phyloP scores from a whole-genome alignment of 2,888 invertebrate genomes.

The Leucoma salicis region DNA sequence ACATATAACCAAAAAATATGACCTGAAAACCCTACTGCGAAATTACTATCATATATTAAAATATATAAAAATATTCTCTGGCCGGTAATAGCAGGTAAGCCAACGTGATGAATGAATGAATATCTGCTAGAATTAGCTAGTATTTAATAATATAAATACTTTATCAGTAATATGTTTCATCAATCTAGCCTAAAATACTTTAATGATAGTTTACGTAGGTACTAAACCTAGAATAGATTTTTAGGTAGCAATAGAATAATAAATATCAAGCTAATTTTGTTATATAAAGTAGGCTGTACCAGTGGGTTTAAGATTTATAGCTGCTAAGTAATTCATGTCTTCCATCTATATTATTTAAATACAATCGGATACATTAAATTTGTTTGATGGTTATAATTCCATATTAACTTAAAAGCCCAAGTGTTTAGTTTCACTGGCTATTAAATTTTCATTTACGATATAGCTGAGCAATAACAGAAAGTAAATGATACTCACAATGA shows the following conservation, averaged over 20 bases:
- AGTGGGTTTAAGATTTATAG: constrained; percentile 8
- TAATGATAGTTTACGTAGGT: no score
- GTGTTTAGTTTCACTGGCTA: constrained; percentile 33
- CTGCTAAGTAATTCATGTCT: constrained; percentile 5
- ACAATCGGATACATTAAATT: constrained; percentile 17
- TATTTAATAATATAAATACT: no score
- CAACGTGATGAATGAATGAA: no score
- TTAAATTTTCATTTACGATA: constrained; percentile 42
- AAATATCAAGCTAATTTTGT: neutral
- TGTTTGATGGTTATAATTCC: constrained; percentile 22
- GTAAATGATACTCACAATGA: constrained; percentile 31
- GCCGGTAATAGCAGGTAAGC: no score
- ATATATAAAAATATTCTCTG: no score
- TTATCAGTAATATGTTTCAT: no score
- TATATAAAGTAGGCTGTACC: neutral
- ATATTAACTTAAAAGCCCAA: constrained; percentile 28
- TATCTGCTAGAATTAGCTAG: no score
- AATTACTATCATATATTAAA: no score
- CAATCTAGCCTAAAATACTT: no score
- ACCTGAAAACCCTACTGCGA: no score
- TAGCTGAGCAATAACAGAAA: constrained; percentile 31
- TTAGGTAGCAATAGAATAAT: neutral
- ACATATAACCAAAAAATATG: no score
- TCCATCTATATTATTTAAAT: constrained; percentile 11
- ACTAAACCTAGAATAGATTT: no score